Base-by-base conservation (phyloP, 2,888 invertebrate species). In the Chloroclystis v-ata region DNA sequence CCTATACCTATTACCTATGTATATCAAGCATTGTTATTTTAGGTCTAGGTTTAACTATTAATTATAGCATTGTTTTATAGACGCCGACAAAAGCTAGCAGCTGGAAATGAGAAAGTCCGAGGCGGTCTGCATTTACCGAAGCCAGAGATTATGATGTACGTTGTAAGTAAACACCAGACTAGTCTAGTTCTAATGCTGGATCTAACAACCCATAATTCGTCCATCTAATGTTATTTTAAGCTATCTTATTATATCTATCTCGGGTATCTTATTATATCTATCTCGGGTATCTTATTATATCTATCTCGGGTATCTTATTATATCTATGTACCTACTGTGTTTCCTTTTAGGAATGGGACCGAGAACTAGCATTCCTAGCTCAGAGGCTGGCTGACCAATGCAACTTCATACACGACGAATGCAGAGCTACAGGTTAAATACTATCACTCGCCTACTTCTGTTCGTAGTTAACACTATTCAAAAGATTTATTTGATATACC, bases 331-430 rank as follows among this genome's bases (percentile, higher is more conserved):
- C 20, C 20, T 4, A 20, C 3, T 7, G 12, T 14, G 2, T 29
- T 47, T 32, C 6, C 35, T 57, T 66, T 1, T 56, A 85, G 85
- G 73, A 72, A 43, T 87, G 86, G 86, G 84, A 85, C 28, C 74
- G 76, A 0, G 86, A 86, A 52, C 45, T 87, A n/a, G 75, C 86
- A 0, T 54, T 57, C 0, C 57, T 87, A 9, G 84, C 85, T 0
- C 82, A 86, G 47, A 67, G 81, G 14, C 56, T 87, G 1, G 85
- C 86, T 0, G 80, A 87, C 40, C 86, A 87, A 50, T 87, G 86
- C 35, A 62, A 65, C 24, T 86, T 86, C 24, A 72, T 79, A 0
- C 86, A 87, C 49, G 86, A 87, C 11, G 77, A 82, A 8, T 87
- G 86, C 54, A 70, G 86, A 53, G 86, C 86, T 0, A 86, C 86